Percentiles rank a stretch among this genome's conserved stretches.
Conservation (phyloP, 2,888 invertebrate species). For the Rhamphomyia laevipes region DNA sequence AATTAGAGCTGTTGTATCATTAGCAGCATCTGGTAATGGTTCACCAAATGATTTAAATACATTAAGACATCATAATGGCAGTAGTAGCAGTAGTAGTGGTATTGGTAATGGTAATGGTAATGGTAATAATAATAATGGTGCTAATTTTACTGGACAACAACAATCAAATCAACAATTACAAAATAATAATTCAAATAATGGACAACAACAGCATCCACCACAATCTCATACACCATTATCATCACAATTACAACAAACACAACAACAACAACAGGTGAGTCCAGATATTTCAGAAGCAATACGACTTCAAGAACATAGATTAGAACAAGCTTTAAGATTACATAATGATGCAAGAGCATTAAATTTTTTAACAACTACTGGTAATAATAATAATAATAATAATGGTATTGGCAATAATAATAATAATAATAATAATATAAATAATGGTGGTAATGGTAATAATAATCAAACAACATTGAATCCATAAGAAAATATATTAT, state of each 20-base stretch:
- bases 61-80: constrained; percentile 13
- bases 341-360: constrained; percentile 70
- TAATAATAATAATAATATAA: background rate
- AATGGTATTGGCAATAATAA: background rate
- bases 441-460: background rate
- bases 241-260: constrained; percentile 4
- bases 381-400: constrained; percentile 18
- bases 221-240: constrained; percentile 8
- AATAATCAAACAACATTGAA: background rate
- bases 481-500: no score
- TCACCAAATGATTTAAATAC: constrained; percentile 13
- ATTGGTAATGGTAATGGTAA: background rate
- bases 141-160: constrained; percentile 4
- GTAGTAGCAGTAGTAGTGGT: background rate
- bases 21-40: constrained; percentile 39
- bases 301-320: constrained; percentile 61
- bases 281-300: constrained; percentile 62
- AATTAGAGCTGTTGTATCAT: constrained; percentile 66
- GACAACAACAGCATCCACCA: constrained; percentile 9
- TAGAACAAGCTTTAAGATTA: constrained; percentile 71
- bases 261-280: constrained; percentile 41
- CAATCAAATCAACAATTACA: background rate
- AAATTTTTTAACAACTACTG: constrained; percentile 51
- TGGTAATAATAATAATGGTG: constrained; percentile 2
- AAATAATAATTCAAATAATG: constrained; percentile 5